Evolutionary conservation across 2,888 invertebrate species (phyloP).

Genomic region (Prosapia bicincta): DNA sequence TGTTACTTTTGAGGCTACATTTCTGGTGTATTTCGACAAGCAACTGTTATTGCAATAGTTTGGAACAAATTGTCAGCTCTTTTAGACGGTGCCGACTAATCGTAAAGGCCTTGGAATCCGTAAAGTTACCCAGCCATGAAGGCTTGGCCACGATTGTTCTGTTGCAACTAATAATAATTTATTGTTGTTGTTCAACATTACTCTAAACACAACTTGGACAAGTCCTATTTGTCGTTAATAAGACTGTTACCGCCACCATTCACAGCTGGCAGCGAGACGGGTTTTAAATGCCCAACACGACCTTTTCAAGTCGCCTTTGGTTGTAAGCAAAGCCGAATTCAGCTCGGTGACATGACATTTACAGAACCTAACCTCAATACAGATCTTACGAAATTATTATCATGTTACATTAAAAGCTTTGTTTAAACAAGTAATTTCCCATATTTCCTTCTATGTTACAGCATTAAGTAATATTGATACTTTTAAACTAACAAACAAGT

Average conservation of each 20-base stretch:
- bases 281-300: background rate
- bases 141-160: background rate
- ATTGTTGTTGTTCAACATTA: background rate
- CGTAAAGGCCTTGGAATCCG: background rate
- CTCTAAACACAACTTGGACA: background rate
- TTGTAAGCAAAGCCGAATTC: background rate
- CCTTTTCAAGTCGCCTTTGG: background rate
- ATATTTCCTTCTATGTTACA: no score
- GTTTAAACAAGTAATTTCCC: no score
- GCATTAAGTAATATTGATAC: no score
- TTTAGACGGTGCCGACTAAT: background rate
- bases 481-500: no score
- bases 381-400: background rate
- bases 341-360: background rate
- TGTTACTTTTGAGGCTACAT: background rate
- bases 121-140: background rate
- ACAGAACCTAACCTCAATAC: background rate
- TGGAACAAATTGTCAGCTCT: background rate
- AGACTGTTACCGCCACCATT: background rate
- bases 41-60: background rate
- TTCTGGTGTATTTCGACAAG: background rate
- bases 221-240: background rate
- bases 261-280: background rate
- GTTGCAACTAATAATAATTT: background rate
- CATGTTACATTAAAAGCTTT: background rate